Evolutionary conservation across 2,113 vertebrate species (phyloP), one percentile per base, ranked within the genome.

Genomic region (Sialia sialis): DNA sequence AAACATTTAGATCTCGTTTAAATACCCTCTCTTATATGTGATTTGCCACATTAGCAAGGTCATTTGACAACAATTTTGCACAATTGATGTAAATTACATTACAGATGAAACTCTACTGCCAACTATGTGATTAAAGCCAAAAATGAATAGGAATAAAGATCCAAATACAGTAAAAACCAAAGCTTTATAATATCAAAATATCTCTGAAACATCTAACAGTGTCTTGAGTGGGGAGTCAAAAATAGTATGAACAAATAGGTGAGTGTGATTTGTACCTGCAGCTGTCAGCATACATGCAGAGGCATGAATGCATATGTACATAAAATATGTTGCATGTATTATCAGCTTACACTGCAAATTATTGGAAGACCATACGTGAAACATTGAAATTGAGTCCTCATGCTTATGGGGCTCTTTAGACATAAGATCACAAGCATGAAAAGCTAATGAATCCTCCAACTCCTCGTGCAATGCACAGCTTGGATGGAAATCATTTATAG

Each of bases 1-100:
- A 96, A 96, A 97, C 88, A 94, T 91, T 93, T 94, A 96, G 83
- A 93, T 94, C 77, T 95, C 49, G 73, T 95, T 97, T 94, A 92
- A 96, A 94, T 70, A 83, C 6, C 56, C 64, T 69, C 78, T 73
- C 44, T 92, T 82, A 77, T 59, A 91, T 81, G 67, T 87, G 41
- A 87, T 87, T 92, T 97, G n/a, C 80, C 38, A 64, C 72, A 92
- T 84, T 94, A 96, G 63, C 67, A 73, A 87, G 77, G 83, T 87
- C 76, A 87, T 84, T 94, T 79, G 63, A 90, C 75, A 94, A 94
- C 55, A 68, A 49, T 89, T 94, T 92, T 87, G 69, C 22, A 84
- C 30, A 93, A 78, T 32, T 90, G 82, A 77, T 87, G 72, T 51
- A 80, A 94, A 94, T 92, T 92, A 58, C 17, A 63, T 75, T 34